Percentiles rank a stretch among this genome's conserved stretches.
phyloP scores from a whole-genome alignment of 2,797 vertebrate genomes.

The Lepilemur septentrionalis region DNA sequence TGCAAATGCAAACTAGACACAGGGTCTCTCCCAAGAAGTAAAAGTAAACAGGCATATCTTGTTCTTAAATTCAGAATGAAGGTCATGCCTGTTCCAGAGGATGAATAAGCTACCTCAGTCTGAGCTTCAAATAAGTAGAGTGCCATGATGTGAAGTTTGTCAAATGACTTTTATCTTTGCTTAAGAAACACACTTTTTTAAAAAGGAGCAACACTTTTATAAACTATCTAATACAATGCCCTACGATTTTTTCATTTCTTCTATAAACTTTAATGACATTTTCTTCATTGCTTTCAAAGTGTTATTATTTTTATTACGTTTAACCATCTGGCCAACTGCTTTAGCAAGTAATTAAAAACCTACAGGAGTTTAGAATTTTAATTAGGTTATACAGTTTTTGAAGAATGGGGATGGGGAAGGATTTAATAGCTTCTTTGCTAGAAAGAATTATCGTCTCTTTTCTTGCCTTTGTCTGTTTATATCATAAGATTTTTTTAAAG shows the following conservation, averaged over 20 bases:
- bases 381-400: slow-evolving; percentile 57
- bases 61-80: slow-evolving; percentile 17
- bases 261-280: slow-evolving; percentile 35
- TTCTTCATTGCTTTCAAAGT: slow-evolving; percentile 52
- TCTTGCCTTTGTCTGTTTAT: not conserved
- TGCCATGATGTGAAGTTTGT: not conserved
- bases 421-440: slow-evolving; percentile 45
- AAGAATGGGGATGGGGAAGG: slow-evolving; percentile 15
- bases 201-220: not conserved
- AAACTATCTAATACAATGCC: not conserved
- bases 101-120: not conserved
- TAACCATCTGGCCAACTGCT: slow-evolving; percentile 66
- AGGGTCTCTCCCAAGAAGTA: not conserved
- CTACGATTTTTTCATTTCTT: not conserved
- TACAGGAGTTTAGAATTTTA: slow-evolving; percentile 60
- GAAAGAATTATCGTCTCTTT: slow-evolving; percentile 29
- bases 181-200: not conserved
- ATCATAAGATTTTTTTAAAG: not conserved
- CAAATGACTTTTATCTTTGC: not conserved
- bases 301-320: slow-evolving; percentile 69
- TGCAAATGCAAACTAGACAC: not conserved
- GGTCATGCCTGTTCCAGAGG: not conserved
- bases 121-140: not conserved
- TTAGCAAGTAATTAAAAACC: slow-evolving; percentile 69
- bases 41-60: not conserved